These are phyloP conservation scores for Todiramphus saurophagus DNA, from an alignment of 2,113 vertebrate species.

Conservation along the genomic window DNA sequence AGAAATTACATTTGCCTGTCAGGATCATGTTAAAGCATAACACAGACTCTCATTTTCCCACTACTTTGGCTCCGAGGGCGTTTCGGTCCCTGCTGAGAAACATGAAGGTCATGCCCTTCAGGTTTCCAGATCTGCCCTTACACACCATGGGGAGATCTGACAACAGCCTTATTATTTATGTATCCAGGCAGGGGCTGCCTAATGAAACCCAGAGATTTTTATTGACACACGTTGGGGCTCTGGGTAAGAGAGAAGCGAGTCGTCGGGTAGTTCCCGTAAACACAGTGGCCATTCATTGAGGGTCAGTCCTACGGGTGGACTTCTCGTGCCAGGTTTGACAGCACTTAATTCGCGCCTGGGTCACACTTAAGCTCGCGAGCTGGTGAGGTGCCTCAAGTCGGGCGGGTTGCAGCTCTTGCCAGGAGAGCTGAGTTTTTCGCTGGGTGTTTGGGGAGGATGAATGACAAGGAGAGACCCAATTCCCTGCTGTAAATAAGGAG, in stretches of 20 bases:
- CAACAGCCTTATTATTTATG: constrained; percentile 76
- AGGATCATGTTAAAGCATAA: constrained; percentile 80
- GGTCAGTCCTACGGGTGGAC: neutral
- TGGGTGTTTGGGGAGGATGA: neutral
- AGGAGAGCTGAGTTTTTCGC: neutral
- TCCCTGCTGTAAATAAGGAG: neutral
- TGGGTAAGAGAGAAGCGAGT: neutral
- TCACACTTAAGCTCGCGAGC: neutral
- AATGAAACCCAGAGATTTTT: constrained; percentile 71
- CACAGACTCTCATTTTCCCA: constrained; percentile 82
- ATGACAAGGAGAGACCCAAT: neutral
- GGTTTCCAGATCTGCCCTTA: constrained; percentile 77
- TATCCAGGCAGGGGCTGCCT: constrained; percentile 56
- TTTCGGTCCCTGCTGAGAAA: constrained; percentile 78
- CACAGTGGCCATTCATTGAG: constrained; percentile 50
- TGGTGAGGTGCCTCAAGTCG: neutral
- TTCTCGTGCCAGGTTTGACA: constrained; percentile 9
- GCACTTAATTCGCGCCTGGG: constrained; percentile 11
- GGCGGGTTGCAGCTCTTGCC: neutral
- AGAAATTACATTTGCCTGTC: constrained; percentile 78
- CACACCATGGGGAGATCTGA: constrained; percentile 72
- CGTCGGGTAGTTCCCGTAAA: neutral
- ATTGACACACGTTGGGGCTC: constrained; percentile 1
- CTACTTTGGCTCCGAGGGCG: constrained; percentile 63
- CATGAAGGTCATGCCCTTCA: constrained; percentile 81